phyloP scores from a whole-genome alignment of 1,140 invertebrate genomes.

The Berghia stephanieae region DNA sequence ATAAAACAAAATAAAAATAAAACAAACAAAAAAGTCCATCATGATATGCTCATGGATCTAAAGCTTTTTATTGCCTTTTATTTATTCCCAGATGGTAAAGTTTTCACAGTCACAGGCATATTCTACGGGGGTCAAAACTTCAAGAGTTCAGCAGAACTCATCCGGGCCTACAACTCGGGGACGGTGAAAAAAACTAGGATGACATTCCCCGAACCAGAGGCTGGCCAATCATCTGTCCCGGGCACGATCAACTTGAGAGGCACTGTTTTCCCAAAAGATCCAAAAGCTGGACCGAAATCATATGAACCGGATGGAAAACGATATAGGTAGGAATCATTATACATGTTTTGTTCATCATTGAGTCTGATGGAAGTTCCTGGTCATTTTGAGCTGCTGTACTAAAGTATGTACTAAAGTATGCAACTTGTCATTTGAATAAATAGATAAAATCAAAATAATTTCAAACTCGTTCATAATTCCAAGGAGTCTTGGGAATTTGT shows the following conservation, averaged over 20 bases:
- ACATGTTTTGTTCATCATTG: not conserved
- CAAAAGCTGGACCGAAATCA: conserved; percentile 18
- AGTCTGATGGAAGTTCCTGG: not conserved
- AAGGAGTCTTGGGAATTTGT: too few relatives aligned
- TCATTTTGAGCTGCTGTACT: not conserved
- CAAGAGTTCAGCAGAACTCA: conserved; percentile 12
- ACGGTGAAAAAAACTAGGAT: conserved; percentile 18
- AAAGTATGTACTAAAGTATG: not conserved
- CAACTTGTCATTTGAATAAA: not conserved
- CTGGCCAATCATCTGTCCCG: conserved; percentile 16
- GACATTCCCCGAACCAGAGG: not conserved
- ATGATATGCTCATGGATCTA: too few relatives aligned
- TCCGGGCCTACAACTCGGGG: not conserved
- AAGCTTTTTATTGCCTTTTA: too few relatives aligned
- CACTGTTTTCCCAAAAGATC: not conserved
- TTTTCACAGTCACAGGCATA: conserved; percentile 3
- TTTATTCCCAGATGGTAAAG: not conserved
- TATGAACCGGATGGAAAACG: conserved; percentile 40
- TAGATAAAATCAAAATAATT: not conserved
- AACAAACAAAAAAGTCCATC: too few relatives aligned
- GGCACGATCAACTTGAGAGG: conserved; percentile 15
- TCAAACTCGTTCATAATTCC: not conserved
- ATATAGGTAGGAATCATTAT: conserved; percentile 16
- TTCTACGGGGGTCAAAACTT: conserved; percentile 28
- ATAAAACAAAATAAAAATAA: too few relatives aligned